Base-by-base conservation (phyloP, 2,113 vertebrate genomes). In the Orthochromis indermauri region DNA sequence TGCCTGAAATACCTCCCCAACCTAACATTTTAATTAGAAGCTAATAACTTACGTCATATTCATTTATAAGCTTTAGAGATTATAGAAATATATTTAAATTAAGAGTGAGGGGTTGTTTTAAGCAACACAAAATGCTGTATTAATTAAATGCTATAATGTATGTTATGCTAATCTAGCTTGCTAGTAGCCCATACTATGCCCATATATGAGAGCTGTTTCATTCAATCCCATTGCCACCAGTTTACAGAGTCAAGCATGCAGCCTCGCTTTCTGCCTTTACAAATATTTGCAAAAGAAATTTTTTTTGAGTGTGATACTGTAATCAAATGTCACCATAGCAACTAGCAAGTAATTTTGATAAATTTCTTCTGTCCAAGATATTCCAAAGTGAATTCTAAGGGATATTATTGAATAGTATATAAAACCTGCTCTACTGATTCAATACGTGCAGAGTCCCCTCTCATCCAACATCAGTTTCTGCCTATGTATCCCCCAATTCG, bases 31-130 rank as follows among this genome's bases (percentile, higher is more conserved):
- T 10, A 10, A 73, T 17, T 10, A 26, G 8, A 45, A 73, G 40
- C 13, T 73, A 42, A 45, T 26, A 73, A 73, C 1, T 0, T 0
- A 10, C 13, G 0, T 42, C 12, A 42, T 14, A 42, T 42, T 71
- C 6, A 24, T 1, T 71, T 5, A 26, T 73, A 26, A 26, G 40
- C 1, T 47, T 47, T 28, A 28, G 40, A 73, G 68, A 28, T 73
- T 47, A 17, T 47, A 45, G 21, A 73, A 45, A 47, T 47, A 16
- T 42, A 68, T 40, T 40, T 40, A 42, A 16, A 42, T 42, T 6
- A 42, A 71, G 13, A 71, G 21, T 26, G 37, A 24, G 37, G 12
- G 1, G 37, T 11, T 14, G 21, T 45, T 73, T 73, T 73, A 73
- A 26, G 13, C 2, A 42, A 42, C 13, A 71, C 8, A 71, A 71